These are phyloP conservation scores for Dendrolimus kikuchii DNA, from an alignment of 1,140 invertebrate species.

Conservation along the genomic window DNA sequence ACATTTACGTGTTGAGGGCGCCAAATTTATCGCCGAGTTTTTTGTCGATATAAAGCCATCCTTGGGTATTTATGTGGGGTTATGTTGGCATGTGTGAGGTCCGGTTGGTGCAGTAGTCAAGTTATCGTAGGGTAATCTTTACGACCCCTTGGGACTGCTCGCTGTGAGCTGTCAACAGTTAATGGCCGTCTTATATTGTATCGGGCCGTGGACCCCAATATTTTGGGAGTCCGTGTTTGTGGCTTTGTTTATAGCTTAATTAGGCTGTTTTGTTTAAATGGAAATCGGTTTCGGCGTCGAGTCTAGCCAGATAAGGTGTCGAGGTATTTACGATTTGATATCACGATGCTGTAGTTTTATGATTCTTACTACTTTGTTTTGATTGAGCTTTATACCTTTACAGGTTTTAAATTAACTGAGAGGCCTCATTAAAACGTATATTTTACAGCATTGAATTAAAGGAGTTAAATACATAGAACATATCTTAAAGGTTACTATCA, in stretches of 20 bases:
- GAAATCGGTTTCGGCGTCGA: slow-evolving; percentile 42
- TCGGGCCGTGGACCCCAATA: slow-evolving; percentile 36
- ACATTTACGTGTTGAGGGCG: slow-evolving; percentile 66
- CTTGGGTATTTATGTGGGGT: slow-evolving; percentile 58
- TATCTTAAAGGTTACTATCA: too few relatives aligned
- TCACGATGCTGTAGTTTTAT: slow-evolving; percentile 28
- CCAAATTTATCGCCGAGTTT: slow-evolving; percentile 70
- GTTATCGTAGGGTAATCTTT: slow-evolving; percentile 69
- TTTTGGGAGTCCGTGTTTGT: slow-evolving; percentile 61
- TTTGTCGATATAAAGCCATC: slow-evolving; percentile 65
- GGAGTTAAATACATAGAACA: background rate
- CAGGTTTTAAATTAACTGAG: background rate
- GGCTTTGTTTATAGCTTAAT: slow-evolving; percentile 71
- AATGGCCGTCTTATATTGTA: slow-evolving; percentile 61
- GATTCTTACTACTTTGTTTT: slow-evolving; percentile 34
- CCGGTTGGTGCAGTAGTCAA: slow-evolving; percentile 51
- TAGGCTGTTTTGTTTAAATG: slow-evolving; percentile 68
- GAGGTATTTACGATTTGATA: slow-evolving; percentile 67
- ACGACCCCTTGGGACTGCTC: slow-evolving; percentile 53
- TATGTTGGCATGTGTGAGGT: slow-evolving; percentile 57
- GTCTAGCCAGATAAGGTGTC: slow-evolving; percentile 64
- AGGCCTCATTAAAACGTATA: background rate
- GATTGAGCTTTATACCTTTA: slow-evolving; percentile 15
- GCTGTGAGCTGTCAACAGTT: slow-evolving; percentile 61
- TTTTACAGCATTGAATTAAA: background rate